Evolutionary conservation across 2,888 invertebrate species (phyloP), one percentile per base, ranked within the genome.

Genomic region (Dichetophora obliterata): DNA sequence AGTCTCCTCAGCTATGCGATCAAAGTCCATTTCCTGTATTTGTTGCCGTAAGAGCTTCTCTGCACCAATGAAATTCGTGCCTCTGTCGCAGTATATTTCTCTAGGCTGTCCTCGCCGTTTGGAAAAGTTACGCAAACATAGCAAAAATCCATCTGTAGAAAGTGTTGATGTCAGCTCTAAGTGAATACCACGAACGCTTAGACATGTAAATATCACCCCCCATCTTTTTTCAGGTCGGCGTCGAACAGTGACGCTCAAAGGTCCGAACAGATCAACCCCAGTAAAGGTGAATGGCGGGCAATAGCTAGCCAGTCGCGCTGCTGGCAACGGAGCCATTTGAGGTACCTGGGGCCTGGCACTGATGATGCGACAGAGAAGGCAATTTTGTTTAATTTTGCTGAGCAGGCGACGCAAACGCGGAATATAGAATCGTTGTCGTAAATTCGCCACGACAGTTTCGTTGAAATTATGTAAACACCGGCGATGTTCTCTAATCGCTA

Each of bases 81-180:
- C 81, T 48, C 81, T 80, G 54, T 82, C 81, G 3, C 75, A 76
- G 27, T 78, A 77, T 22, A 80, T 68, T 54, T 81, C 78, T 9
- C 66, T 6, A 0, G 80, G 79, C 6, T 65, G 27, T n/a, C 79
- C 80, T 69, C 81, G 54, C 11, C 80, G 65, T 2, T 80, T 69
- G 43, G 79, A 77, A 31, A 78, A 80, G n/a, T 79, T 43, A 14
- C 11, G 43, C 3, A 43, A 43, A 14, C 14, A 43, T 14, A 43
- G 43, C 43, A 43, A 43, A 11, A 43, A 14, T 6, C 14, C 43
- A 43, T 43, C 43, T 2, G 43, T 43, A 43, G 43, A 43, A 43
- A 43, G 43, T 11, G 43, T 43, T 43, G 43, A 43, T 11, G 78
- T 78, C 57, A 79, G 66, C 19, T 80, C 79, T 0, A 80, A 61